Evolutionary conservation across 1,140 invertebrate genomes (phyloP).

Genomic region (Colletes gigas): DNA sequence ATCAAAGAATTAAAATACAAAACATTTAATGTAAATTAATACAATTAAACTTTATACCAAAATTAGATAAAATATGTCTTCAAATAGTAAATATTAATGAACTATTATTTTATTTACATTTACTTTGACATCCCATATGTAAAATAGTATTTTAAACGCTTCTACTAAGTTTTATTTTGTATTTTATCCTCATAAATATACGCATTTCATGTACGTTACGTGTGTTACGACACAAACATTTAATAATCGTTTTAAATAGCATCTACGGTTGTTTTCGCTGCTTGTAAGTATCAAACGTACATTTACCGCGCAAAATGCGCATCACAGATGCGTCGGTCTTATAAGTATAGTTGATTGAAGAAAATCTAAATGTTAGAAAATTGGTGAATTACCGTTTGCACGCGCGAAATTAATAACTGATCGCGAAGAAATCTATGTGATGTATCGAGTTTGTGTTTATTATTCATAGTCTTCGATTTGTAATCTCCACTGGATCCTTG

Average conservation of each 20-base stretch:
- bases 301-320: conserved; percentile 6
- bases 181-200: background rate
- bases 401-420: conserved; percentile 54
- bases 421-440: conserved; percentile 48
- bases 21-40: background rate
- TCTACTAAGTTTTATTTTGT: too few relatives aligned
- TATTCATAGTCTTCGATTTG: conserved; percentile 43
- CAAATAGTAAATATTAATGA: too few relatives aligned
- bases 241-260: background rate
- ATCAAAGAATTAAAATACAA: conserved; percentile 5
- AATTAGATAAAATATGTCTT: background rate
- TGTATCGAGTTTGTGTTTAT: conserved; percentile 49
- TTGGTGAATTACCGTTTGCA: conserved; percentile 55
- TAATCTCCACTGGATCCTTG: conserved; percentile 67
- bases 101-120: conserved; percentile 10
- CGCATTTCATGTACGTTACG: background rate
- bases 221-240: background rate
- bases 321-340: background rate
- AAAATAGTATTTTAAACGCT: background rate
- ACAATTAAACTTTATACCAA: background rate
- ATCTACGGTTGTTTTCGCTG: background rate
- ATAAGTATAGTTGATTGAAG: background rate
- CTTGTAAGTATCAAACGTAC: background rate
- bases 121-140: background rate
- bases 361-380: conserved; percentile 9